Base-by-base conservation (phyloP, 2,888 invertebrate genomes). In the Hermaeophaga mercurialis region DNA sequence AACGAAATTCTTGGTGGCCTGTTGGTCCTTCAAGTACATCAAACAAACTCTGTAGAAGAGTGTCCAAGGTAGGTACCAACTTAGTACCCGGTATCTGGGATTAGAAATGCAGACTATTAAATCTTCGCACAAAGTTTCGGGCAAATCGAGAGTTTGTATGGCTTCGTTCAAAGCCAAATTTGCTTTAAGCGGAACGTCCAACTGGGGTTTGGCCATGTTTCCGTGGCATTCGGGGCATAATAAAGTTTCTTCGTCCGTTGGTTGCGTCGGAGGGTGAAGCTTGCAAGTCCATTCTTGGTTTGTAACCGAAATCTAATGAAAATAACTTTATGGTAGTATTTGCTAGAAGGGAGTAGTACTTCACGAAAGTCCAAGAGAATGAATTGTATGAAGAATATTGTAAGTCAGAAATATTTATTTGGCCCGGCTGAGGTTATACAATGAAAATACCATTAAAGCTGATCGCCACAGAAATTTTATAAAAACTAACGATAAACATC, bases 61-160 rank as follows among this genome's bases (percentile, higher is more conserved):
- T 31, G 73, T 72, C 84, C 85, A 85, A 26, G 81, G 80, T 7
- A 86, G 79, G 47, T 84, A 82, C 90, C 90, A 90, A 2, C 84
- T 86, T 1, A 90, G 79, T 36, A 86, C 83, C 69, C 88, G 87
- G 62, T 88, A 84, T 41, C 90, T 78, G 0, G 87, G 88, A 65
- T 87, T 85, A 44, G 86, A 85, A 9, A 90, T 75, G 49, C 90
- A 80, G 3, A 87, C 86, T 1, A 85, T 83, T n/a, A 90, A 78
- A 73, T 90, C 89, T 71, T 88, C 87, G 68, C 87, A 85, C 26
- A 88, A 72, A 57, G 85, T 85, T 0, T 82, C 77, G 34, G 82
- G 81, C 9, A 88, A 73, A n/a, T 82, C 80, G 66, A 86, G 85
- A 5, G 83, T 84, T 49, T 73, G 72, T 41, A 79, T 66, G 11